Conservation (phyloP, 2,888 invertebrate genomes). For the Patella depressa region DNA sequence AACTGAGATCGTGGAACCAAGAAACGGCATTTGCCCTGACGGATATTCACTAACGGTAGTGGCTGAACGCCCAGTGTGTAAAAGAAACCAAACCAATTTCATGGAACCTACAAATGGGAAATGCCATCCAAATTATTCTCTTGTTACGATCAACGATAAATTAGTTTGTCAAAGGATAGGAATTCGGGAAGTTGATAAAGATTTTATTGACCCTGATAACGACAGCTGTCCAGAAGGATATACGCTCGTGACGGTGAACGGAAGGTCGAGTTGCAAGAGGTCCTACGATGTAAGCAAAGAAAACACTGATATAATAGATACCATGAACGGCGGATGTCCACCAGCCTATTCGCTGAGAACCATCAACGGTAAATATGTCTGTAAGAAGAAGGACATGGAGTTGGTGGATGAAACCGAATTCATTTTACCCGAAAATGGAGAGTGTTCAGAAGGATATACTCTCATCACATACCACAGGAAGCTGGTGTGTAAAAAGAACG, state of each 20-base stretch:
- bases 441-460: background rate
- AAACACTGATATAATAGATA: background rate
- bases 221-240: background rate
- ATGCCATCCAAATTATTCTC: background rate
- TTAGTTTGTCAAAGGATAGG: background rate
- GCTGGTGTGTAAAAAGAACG: background rate
- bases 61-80: background rate
- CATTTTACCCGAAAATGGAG: background rate
- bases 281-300: background rate
- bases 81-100: background rate
- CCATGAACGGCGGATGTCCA: background rate
- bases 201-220: background rate
- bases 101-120: background rate
- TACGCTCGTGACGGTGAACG: background rate
- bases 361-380: background rate
- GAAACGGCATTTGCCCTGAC: background rate
- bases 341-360: background rate
- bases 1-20: background rate
- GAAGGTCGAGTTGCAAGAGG: background rate
- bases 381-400: background rate
- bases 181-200: background rate
- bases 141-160: background rate
- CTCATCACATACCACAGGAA: background rate
- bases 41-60: background rate
- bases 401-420: background rate